Evolutionary conservation across 2,888 invertebrate species (phyloP).

Genomic region (Lasioglossum lativentre): DNA sequence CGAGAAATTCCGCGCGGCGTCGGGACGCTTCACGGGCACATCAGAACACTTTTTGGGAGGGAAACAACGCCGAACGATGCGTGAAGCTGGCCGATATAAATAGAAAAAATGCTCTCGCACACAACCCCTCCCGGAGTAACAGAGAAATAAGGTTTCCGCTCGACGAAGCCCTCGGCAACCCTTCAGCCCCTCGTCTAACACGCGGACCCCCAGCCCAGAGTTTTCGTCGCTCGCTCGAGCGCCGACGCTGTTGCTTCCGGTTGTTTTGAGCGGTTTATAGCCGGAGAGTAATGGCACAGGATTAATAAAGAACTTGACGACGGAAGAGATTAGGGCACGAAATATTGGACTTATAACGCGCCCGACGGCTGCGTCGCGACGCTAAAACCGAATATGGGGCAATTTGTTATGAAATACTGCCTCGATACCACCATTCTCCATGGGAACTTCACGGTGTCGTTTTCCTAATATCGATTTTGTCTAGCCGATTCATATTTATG

Average conservation of each 20-base stretch:
- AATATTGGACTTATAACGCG: not conserved
- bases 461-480: not conserved
- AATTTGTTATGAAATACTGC: conserved; percentile 1
- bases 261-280: conserved; percentile 1
- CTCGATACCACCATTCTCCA: not conserved
- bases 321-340: not conserved
- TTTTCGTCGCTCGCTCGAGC: not conserved
- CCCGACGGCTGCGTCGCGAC: not conserved
- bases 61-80: conserved; percentile 20
- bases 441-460: not conserved
- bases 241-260: not conserved
- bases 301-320: conserved; percentile 10
- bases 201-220: not conserved
- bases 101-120: conserved; percentile 8
- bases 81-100: conserved; percentile 21
- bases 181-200: not conserved
- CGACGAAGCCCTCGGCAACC: not conserved
- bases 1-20: conserved; percentile 16
- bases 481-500: too few species aligned
- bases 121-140: not conserved
- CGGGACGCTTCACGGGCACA: conserved; percentile 1
- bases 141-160: conserved; percentile 24
- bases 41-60: conserved; percentile 15
- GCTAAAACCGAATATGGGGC: not conserved
- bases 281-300: not conserved